phyloP scores from a whole-genome alignment of 1,140 invertebrate genomes.

The Archivesica marissinica region DNA sequence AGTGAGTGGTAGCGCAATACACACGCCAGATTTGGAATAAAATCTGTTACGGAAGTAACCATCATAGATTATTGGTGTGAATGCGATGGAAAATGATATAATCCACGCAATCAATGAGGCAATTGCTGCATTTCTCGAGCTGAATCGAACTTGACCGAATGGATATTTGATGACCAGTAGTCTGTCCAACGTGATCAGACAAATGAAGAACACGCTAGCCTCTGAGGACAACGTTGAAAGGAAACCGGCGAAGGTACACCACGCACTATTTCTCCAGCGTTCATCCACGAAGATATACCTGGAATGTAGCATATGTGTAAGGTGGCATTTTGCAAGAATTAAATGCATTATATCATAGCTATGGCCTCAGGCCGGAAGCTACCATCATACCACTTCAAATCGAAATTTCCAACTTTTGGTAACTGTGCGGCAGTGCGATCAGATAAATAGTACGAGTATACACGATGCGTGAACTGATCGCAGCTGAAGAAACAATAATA shows the following conservation, averaged over 20 bases:
- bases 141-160: conserved; percentile 54
- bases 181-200: conserved; percentile 7
- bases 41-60: conserved; percentile 33
- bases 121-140: conserved; percentile 2
- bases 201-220: conserved; percentile 3
- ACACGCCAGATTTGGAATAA: conserved; percentile 63
- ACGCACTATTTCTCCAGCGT: neutral
- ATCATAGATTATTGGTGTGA: conserved; percentile 51
- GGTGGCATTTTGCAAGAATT: too few relatives aligned
- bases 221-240: conserved; percentile 18
- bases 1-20: conserved; percentile 57
- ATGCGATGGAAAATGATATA: conserved; percentile 43
- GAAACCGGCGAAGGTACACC: conserved; percentile 12
- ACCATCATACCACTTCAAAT: too few relatives aligned
- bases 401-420: too few relatives aligned
- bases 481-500: too few relatives aligned
- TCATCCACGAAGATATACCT: conserved; percentile 34
- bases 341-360: too few relatives aligned
- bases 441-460: too few relatives aligned
- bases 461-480: too few relatives aligned
- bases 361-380: too few relatives aligned
- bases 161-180: conserved; percentile 57
- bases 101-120: conserved; percentile 44
- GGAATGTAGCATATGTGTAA: too few relatives aligned
- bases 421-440: too few relatives aligned